Base-by-base conservation (phyloP, 1,140 invertebrate genomes). In the Philopotamus ludificatus region DNA sequence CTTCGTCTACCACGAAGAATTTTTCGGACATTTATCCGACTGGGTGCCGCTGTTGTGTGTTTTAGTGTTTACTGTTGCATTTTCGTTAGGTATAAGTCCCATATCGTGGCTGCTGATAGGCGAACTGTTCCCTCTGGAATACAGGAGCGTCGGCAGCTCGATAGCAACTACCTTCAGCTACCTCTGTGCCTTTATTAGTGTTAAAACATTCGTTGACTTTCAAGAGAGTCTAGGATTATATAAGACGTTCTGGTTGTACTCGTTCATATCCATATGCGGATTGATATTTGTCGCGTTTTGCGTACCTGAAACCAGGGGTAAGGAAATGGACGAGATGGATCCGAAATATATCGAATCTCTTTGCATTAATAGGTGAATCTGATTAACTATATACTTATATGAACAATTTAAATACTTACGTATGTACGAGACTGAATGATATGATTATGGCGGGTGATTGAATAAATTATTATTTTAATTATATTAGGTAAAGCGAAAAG, bases 261-360 rank as follows among this genome's bases (percentile, higher is more conserved):
- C 92, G 1, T 90, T 86, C 1, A 85, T 95, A 67, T 89, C 92
- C 0, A 84, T 93, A 1, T 82, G 90, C 63, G 93, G 93, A 20
- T 80, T 94, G 1, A 84, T 93, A 58, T 92, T 95, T 74, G 86
- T 95, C 4, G 87, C 90, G 1, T 85, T 90, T 61, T 91, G 90
- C 72, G 90, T 97, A 2, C 94, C 93, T 0, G 94, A 97, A 76
- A 96, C 94, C 1, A 94, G 93, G 75, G 93, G 93, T 0, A 86
- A 87, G 50, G 89, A 89, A 71, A 84, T 96, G 60, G 92, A 95
- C 72, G 93, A 95, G 78, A 93, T 95, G 85, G 86, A 89, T 72
- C 84, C 87, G 9, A 84, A 85, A 45, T 86, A 85, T 71, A 83
- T 84, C 0, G 83, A 85, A 71, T 80, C 80, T 25, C 70, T 81